These are phyloP conservation scores for Scrobipalpa atriplicella DNA, from an alignment of 2,888 invertebrate species.

Conservation along the genomic window DNA sequence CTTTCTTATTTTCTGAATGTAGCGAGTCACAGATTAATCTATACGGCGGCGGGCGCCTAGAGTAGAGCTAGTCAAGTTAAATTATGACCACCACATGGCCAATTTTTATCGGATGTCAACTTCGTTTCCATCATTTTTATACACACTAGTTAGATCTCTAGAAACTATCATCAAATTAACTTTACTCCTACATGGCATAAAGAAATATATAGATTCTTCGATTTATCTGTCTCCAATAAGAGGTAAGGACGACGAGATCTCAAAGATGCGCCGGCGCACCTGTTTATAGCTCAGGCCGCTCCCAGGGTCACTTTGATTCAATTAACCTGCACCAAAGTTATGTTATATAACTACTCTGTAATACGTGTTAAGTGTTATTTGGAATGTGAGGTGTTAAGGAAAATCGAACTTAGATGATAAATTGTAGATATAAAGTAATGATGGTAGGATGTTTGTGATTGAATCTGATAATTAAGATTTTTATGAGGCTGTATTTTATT, in stretches of 20 bases:
- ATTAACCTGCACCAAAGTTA: slow-evolving; percentile 1
- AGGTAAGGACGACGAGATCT: slow-evolving; percentile 18
- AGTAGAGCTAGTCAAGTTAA: too few relatives aligned
- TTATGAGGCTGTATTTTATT: too few relatives aligned
- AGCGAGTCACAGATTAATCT: too few relatives aligned
- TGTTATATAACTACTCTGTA: slow-evolving; percentile 7
- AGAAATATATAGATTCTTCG: neutral
- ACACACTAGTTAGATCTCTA: too few relatives aligned
- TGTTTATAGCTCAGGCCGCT: neutral
- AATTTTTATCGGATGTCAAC: too few relatives aligned
- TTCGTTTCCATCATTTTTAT: too few relatives aligned
- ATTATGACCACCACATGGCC: too few relatives aligned
- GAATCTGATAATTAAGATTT: neutral
- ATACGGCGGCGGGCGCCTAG: too few relatives aligned
- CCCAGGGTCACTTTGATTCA: slow-evolving; percentile 10
- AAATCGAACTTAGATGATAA: neutral
- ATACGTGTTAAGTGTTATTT: neutral
- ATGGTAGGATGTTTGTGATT: neutral
- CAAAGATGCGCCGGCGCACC: slow-evolving; percentile 16
- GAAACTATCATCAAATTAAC: too few relatives aligned
- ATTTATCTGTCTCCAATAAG: neutral
- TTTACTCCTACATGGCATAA: neutral
- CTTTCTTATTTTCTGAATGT: too few relatives aligned
- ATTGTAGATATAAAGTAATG: neutral
- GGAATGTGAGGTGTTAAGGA: neutral